A percentile compares a stretch with the other conserved stretches of the same genome.
These are phyloP conservation scores for Epinephelus cyanopodus DNA, from an alignment of 2,113 vertebrate species.

Conservation along the genomic window DNA sequence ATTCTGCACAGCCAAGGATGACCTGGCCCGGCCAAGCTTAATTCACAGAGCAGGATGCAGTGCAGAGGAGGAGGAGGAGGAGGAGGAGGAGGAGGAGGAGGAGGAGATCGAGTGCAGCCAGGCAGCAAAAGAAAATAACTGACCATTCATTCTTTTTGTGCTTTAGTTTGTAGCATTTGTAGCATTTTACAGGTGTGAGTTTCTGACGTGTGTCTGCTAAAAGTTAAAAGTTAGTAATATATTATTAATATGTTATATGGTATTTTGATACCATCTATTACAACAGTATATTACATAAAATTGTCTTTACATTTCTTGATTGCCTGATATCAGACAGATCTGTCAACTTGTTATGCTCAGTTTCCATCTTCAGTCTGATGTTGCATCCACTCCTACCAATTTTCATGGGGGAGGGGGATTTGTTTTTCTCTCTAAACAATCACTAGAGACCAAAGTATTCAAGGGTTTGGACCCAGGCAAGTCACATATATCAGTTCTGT, in stretches of 20 bases:
- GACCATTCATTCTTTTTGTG: conserved; percentile 31
- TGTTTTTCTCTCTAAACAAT: too few relatives aligned
- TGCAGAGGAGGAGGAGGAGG: conserved; percentile 24
- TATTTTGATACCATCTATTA: background rate
- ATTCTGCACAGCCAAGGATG: conserved; percentile 75
- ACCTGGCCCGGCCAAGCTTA: conserved; percentile 65
- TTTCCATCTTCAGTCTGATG: too few relatives aligned
- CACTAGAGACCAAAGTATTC: too few relatives aligned
- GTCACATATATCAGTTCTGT: too few relatives aligned
- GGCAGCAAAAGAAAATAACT: conserved; percentile 41
- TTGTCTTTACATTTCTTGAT: too few relatives aligned
- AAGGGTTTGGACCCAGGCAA: too few relatives aligned
- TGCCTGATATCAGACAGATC: too few relatives aligned
- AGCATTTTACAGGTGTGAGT: conserved; percentile 22
- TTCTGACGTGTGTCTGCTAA: conserved; percentile 4
- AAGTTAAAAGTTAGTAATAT: background rate
- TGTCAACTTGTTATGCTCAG: too few relatives aligned
- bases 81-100: conserved; percentile 20
- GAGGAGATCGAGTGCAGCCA: conserved; percentile 40
- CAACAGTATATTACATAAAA: background rate
- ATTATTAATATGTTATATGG: background rate
- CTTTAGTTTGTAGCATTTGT: conserved; percentile 8
- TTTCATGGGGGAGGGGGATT: too few relatives aligned
- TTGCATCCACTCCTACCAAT: too few relatives aligned
- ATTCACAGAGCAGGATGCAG: conserved; percentile 59